Conservation (phyloP, 2,113 vertebrate species). For the Scytalopus superciliaris region DNA sequence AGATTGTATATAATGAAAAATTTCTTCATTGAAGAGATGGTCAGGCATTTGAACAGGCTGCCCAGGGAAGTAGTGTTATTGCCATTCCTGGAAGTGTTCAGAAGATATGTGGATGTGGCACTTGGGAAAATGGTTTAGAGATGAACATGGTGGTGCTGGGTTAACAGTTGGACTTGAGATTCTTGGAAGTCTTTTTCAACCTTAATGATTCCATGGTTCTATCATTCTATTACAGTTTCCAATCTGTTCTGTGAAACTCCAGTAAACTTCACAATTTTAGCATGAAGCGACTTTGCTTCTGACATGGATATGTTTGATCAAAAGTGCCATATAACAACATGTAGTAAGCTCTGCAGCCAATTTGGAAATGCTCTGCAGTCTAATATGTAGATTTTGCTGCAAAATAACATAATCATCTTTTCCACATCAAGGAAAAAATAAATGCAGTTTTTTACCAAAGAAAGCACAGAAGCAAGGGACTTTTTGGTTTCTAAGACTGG, state of each 20-base stretch:
- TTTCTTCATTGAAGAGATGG: background rate
- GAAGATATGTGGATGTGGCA: background rate
- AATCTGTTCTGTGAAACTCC: background rate
- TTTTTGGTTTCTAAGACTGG: background rate
- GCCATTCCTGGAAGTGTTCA: background rate
- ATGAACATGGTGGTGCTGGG: fast-evolving
- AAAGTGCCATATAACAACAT: background rate
- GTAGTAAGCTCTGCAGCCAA: background rate
- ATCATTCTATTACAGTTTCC: background rate
- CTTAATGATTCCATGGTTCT: background rate
- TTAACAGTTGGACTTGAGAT: background rate
- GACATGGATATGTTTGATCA: background rate
- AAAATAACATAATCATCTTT: background rate
- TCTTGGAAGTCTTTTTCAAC: background rate
- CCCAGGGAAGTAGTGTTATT: background rate
- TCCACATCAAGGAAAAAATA: background rate
- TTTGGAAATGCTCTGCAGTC: background rate
- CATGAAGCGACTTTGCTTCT: background rate
- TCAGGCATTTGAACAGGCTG: background rate
- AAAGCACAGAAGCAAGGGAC: background rate
- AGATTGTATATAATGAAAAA: background rate
- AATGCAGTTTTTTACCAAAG: background rate
- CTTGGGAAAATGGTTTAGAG: background rate
- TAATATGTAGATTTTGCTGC: background rate
- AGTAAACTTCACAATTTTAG: background rate